These are phyloP conservation scores for Pelecanoides urinatrix DNA, from an alignment of 2,113 vertebrate genomes.

Conservation along the genomic window DNA sequence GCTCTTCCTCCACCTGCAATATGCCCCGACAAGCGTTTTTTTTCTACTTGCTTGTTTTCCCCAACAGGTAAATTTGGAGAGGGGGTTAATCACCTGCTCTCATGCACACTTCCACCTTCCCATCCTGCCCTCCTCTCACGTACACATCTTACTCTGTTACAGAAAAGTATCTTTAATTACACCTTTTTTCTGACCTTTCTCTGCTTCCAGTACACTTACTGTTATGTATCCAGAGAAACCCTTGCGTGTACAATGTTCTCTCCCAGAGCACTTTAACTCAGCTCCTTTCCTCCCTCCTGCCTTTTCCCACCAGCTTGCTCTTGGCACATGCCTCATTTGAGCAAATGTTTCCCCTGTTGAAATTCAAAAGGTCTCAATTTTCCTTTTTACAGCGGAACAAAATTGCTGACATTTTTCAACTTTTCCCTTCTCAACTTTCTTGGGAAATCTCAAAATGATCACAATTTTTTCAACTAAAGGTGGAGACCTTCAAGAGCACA, in stretches of 20 bases:
- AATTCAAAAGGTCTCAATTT: background rate
- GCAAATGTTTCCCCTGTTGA: background rate
- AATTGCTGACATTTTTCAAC: conserved; percentile 18
- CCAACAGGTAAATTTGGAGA: background rate
- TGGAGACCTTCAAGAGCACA: background rate
- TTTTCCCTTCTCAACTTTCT: background rate
- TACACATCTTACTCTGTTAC: background rate
- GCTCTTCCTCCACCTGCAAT: background rate
- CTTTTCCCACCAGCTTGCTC: conserved; percentile 13
- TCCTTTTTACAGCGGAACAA: background rate
- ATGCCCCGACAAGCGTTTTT: background rate
- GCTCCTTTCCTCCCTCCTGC: background rate
- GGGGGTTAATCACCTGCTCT: background rate
- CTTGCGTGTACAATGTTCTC: background rate
- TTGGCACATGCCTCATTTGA: background rate
- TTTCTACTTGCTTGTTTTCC: background rate
- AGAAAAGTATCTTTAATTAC: background rate
- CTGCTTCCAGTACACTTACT: background rate
- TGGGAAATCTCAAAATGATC: background rate
- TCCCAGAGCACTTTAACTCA: background rate
- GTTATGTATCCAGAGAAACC: background rate
- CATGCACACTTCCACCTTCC: background rate
- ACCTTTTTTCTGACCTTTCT: background rate
- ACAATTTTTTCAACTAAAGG: background rate
- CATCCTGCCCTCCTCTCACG: background rate